These are phyloP conservation scores for Willowsia nigromaculata DNA, from an alignment of 2,888 invertebrate genomes.

Conservation along the genomic window DNA sequence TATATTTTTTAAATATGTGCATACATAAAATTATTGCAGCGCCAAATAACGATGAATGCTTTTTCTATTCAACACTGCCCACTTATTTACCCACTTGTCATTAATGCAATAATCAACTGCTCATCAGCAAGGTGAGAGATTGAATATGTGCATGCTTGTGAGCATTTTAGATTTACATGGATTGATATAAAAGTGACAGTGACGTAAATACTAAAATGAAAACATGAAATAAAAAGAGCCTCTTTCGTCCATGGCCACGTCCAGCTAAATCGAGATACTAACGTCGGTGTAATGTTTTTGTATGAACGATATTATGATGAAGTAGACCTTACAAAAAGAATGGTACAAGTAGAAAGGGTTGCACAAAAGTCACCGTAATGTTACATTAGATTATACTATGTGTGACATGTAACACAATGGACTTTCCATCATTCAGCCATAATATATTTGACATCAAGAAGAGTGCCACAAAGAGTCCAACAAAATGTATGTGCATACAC, in stretches of 20 bases:
- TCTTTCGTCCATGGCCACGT: neutral
- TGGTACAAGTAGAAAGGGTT: constrained; percentile 49
- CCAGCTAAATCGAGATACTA: neutral
- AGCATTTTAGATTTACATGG: constrained; percentile 34
- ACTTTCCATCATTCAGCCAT: constrained; percentile 51
- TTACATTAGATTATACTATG: neutral
- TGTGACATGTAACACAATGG: constrained; percentile 42
- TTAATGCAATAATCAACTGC: constrained; percentile 40
- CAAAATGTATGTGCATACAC: too few species aligned
- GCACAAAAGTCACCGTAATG: constrained; percentile 53
- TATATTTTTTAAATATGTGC: neutral
- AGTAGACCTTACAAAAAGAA: neutral
- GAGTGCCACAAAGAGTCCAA: constrained; percentile 48
- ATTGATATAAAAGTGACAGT: constrained; percentile 55
- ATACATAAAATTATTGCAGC: neutral
- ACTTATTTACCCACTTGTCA: constrained; percentile 4
- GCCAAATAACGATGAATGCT: neutral
- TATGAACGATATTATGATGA: constrained; percentile 36
- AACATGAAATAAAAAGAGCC: constrained; percentile 28
- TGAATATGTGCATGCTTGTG: constrained; percentile 2
- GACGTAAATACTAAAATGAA: neutral
- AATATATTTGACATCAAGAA: constrained; percentile 57
- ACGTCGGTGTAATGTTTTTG: constrained; percentile 25
- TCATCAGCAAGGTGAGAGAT: constrained; percentile 1
- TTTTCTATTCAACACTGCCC: neutral